Percentiles rank a stretch among this genome's conserved stretches.
Conservation (phyloP, 1,140 invertebrate genomes). For the Pinna nobilis region DNA sequence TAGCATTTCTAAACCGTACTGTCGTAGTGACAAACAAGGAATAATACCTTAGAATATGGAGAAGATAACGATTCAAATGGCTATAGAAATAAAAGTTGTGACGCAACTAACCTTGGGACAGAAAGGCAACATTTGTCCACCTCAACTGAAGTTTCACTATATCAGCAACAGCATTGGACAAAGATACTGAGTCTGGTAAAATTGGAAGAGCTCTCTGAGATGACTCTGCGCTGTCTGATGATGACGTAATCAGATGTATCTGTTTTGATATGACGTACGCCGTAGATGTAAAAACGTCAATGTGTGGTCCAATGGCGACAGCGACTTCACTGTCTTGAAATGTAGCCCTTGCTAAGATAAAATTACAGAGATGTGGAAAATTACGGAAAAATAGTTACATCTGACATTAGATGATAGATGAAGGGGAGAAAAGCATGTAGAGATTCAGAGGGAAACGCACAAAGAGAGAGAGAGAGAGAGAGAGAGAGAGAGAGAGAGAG, state of each 20-base stretch:
- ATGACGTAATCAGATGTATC: slow-evolving; percentile 63
- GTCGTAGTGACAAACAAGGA: too few relatives aligned
- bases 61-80: too few relatives aligned
- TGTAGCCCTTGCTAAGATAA: slow-evolving; percentile 53
- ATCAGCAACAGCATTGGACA: slow-evolving; percentile 59
- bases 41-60: too few relatives aligned
- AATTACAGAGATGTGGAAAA: background rate
- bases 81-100: too few relatives aligned
- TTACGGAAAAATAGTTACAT: too few relatives aligned
- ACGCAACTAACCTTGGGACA: slow-evolving; percentile 61
- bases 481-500: too few relatives aligned
- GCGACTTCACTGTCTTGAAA: slow-evolving; percentile 51
- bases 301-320: slow-evolving; percentile 65
- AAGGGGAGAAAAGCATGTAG: too few relatives aligned
- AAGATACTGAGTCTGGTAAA: slow-evolving; percentile 50
- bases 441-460: too few relatives aligned
- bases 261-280: slow-evolving; percentile 66
- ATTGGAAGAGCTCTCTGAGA: slow-evolving; percentile 57
- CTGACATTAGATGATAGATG: too few relatives aligned
- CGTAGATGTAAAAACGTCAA: slow-evolving; percentile 68
- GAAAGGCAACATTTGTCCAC: slow-evolving; percentile 66
- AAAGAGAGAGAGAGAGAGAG: too few relatives aligned
- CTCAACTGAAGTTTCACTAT: slow-evolving; percentile 47
- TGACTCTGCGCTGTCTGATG: slow-evolving; percentile 47
- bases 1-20: too few relatives aligned